Percentiles rank a stretch among this genome's conserved stretches.
Conservation (phyloP, 2,888 invertebrate genomes). For the Nemotelus nigrinus region DNA sequence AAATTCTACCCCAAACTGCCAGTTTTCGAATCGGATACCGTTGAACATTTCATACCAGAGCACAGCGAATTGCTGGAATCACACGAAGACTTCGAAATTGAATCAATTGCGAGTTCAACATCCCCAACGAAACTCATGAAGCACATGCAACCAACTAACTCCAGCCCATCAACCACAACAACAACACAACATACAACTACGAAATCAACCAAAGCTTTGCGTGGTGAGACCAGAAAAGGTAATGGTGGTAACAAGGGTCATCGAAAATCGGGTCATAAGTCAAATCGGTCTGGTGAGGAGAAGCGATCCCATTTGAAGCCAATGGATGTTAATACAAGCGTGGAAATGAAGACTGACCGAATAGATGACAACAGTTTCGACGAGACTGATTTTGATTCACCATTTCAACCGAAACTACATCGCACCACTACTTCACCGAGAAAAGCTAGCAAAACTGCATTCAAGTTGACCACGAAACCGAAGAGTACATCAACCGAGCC, state of each 20-base stretch:
- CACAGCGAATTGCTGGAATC: constrained; percentile 51
- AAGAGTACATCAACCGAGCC: constrained; percentile 49
- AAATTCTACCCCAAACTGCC: constrained; percentile 47
- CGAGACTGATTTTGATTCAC: constrained; percentile 2
- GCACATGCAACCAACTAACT: constrained; percentile 19
- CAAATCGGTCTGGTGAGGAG: constrained; percentile 22
- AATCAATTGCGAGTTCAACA: constrained; percentile 3
- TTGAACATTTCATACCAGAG: constrained; percentile 52
- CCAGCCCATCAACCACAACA: constrained; percentile 46
- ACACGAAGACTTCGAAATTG: constrained; percentile 52
- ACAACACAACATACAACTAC: constrained; percentile 32
- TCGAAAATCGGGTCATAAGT: constrained; percentile 23
- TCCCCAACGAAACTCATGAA: constrained; percentile 11
- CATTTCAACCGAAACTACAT: neutral
- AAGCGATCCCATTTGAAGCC: constrained; percentile 17
- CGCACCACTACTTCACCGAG: neutral
- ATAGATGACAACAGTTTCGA: constrained; percentile 25
- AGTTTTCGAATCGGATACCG: constrained; percentile 49
- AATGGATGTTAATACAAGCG: constrained; percentile 16
- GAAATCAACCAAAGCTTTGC: constrained; percentile 27
- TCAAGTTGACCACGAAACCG: constrained; percentile 49
- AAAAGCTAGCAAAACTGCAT: neutral
- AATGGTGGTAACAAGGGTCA: constrained; percentile 20
- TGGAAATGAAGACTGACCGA: constrained; percentile 29
- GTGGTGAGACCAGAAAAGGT: constrained; percentile 11